Conservation (phyloP, 2,888 invertebrate genomes). For the Parascotia fuliginaria region DNA sequence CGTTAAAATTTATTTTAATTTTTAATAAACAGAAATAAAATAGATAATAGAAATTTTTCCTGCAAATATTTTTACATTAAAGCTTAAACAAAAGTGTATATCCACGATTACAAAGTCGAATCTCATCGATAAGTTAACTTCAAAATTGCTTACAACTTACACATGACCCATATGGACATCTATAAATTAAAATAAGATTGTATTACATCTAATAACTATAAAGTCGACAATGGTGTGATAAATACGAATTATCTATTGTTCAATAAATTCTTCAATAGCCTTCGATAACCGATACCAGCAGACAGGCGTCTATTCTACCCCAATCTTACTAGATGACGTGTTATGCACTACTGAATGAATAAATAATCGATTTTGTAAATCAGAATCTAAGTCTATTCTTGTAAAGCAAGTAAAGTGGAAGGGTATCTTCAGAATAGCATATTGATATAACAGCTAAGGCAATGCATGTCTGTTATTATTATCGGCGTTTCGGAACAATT, state of each 20-base stretch:
- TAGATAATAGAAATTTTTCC: no score
- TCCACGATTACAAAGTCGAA: no score
- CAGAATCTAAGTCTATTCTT: no score
- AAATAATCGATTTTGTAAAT: not conserved
- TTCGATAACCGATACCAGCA: slow-evolving; percentile 26
- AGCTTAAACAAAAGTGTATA: no score
- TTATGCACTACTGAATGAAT: not conserved
- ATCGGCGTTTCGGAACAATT: no score
- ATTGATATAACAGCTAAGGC: no score
- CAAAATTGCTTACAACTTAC: not conserved
- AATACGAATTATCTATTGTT: slow-evolving; percentile 35
- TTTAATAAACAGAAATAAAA: no score
- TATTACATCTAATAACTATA: slow-evolving; percentile 27
- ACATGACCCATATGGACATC: not conserved
- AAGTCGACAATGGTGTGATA: slow-evolving; percentile 29
- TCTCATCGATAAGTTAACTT: not conserved
- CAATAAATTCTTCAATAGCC: slow-evolving; percentile 42
- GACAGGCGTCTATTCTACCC: slow-evolving; percentile 34
- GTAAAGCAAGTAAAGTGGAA: no score
- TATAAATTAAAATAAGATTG: slow-evolving; percentile 32
- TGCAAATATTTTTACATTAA: not conserved
- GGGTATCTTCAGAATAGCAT: no score
- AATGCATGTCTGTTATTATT: no score
- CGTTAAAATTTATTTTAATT: no score
- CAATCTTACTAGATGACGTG: slow-evolving; percentile 8